phyloP scores from a whole-genome alignment of 2,797 vertebrate genomes.

The Sphenodon punctatus region DNA sequence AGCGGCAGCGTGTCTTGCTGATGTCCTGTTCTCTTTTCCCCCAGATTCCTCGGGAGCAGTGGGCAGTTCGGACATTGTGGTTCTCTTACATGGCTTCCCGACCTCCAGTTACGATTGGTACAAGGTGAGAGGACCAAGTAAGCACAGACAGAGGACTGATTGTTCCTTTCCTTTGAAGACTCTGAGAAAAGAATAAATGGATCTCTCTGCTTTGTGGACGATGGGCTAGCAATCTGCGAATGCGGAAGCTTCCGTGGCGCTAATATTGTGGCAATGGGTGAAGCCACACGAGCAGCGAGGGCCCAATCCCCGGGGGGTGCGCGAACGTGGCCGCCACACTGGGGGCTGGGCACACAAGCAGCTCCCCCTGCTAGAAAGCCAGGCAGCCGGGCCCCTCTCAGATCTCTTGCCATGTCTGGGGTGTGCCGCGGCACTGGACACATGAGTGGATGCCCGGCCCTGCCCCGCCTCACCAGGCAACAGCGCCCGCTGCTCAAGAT shows the following conservation, averaged over 20 bases:
- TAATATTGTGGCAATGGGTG: accelerated
- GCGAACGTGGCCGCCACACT: too few relatives aligned
- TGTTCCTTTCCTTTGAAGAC: background rate
- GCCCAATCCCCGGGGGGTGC: too few relatives aligned
- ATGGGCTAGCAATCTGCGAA: accelerated
- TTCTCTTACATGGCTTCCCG: conserved; percentile 93
- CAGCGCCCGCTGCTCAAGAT: too few relatives aligned
- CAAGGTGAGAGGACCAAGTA: conserved; percentile 78
- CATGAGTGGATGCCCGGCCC: too few relatives aligned
- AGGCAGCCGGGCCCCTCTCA: too few relatives aligned
- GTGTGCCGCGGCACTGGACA: too few relatives aligned
- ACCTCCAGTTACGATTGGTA: conserved; percentile 96
- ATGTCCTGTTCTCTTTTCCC: background rate
- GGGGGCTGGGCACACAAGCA: too few relatives aligned
- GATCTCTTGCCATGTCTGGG: too few relatives aligned
- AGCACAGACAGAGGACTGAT: accelerated
- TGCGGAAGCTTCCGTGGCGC: accelerated
- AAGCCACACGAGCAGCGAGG: too few relatives aligned
- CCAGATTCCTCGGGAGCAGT: conserved; percentile 87
- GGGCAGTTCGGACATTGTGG: conserved; percentile 87
- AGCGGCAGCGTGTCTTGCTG: background rate
- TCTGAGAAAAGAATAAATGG: accelerated
- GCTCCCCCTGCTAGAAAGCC: too few relatives aligned
- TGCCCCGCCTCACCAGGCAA: too few relatives aligned
- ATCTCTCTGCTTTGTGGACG: accelerated